Percentiles rank a stretch among this genome's conserved stretches.
These are phyloP conservation scores for Heliconius sara DNA, from an alignment of 2,888 invertebrate species.

Conservation along the genomic window DNA sequence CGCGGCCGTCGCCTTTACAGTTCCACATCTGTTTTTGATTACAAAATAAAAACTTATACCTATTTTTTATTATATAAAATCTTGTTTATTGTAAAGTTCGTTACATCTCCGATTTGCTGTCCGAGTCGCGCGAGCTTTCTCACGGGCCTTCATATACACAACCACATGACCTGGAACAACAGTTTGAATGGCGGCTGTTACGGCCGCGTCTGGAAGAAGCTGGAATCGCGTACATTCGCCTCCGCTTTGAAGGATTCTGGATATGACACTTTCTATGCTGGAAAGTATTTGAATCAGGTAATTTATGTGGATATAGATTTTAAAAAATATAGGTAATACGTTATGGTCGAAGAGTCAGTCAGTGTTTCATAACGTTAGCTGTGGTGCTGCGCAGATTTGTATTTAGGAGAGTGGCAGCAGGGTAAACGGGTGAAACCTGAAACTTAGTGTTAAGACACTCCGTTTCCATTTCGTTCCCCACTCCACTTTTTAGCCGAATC, in stretches of 20 bases:
- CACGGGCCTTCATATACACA: conserved; percentile 93
- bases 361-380: too few relatives aligned
- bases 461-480: too few relatives aligned
- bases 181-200: conserved; percentile 91
- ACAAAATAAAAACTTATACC: neutral
- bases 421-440: too few relatives aligned
- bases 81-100: conserved; percentile 84
- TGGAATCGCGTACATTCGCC: conserved; percentile 88
- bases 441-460: too few relatives aligned
- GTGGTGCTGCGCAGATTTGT: too few relatives aligned
- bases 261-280: conserved; percentile 95
- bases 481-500: too few relatives aligned
- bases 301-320: neutral
- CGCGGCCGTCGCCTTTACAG: too few relatives aligned
- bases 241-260: conserved; percentile 85
- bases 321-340: neutral
- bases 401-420: too few relatives aligned
- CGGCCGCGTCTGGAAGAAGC: conserved; percentile 85
- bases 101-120: conserved; percentile 93
- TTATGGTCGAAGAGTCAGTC: too few relatives aligned
- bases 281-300: conserved; percentile 96
- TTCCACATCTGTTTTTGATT: too few relatives aligned
- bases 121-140: conserved; percentile 94
- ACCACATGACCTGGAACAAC: conserved; percentile 91
- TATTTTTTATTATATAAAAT: neutral